Percentiles rank a stretch among this genome's conserved stretches.
phyloP scores from a whole-genome alignment of 2,113 vertebrate genomes.

The Sinocyclocheilus maitianheensis region DNA sequence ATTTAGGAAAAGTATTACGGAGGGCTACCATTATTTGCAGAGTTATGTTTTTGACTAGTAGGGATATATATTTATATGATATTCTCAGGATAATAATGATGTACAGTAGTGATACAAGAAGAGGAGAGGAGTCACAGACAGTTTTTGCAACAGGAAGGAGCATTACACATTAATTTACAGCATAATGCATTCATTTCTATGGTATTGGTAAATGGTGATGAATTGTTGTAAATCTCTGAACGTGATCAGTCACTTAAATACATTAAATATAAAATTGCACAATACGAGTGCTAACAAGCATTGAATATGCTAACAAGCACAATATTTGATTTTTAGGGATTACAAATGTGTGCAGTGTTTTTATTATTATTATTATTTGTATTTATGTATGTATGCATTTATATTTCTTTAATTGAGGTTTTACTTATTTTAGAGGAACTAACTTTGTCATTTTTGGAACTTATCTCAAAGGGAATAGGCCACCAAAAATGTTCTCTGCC shows the following conservation, averaged over 20 bases:
- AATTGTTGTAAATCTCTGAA: neutral
- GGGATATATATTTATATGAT: too few species aligned
- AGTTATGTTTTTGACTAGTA: too few species aligned
- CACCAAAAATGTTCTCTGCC: neutral
- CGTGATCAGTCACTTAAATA: neutral
- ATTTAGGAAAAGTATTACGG: too few species aligned
- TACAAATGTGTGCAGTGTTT: too few species aligned
- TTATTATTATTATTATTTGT: too few species aligned
- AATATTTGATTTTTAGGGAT: neutral
- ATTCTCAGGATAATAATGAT: neutral
- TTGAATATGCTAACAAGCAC: too few species aligned
- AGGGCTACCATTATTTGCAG: neutral
- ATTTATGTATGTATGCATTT: too few species aligned
- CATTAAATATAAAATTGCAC: too few species aligned
- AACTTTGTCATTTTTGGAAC: neutral
- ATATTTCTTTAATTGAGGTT: neutral
- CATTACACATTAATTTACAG: neutral
- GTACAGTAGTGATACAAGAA: neutral
- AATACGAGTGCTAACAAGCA: too few species aligned
- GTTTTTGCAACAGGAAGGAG: neutral
- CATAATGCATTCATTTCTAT: neutral
- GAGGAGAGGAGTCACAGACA: neutral
- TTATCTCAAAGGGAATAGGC: neutral
- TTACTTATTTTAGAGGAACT: neutral
- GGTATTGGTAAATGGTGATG: neutral